These are phyloP conservation scores for Drosophila nr. medialis DNA, from an alignment of 2,888 invertebrate genomes.

Conservation along the genomic window DNA sequence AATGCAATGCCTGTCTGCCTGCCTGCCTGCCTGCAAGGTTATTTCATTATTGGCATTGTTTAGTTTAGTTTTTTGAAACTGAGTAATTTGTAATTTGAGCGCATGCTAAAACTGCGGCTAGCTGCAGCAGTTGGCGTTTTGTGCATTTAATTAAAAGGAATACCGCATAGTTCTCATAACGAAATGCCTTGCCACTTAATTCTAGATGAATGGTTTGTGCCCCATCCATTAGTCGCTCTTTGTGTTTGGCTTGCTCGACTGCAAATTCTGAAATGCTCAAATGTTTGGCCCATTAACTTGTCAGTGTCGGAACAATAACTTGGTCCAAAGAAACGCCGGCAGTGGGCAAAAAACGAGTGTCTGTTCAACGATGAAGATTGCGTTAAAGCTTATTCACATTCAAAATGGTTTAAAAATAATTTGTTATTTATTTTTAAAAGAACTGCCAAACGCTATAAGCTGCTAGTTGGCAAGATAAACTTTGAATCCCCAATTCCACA, in stretches of 20 bases:
- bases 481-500: slow-evolving; percentile 8
- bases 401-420: not conserved
- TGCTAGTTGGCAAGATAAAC: slow-evolving; percentile 1
- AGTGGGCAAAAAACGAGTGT: not conserved
- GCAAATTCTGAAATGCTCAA: slow-evolving; percentile 28
- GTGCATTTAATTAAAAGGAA: slow-evolving; percentile 60
- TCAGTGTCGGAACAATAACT: slow-evolving; percentile 2
- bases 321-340: slow-evolving; percentile 1
- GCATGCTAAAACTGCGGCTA: slow-evolving; percentile 26
- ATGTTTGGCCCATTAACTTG: slow-evolving; percentile 41
- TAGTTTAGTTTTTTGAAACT: slow-evolving; percentile 2
- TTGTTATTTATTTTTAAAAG: not conserved
- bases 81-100: slow-evolving; percentile 31
- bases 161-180: slow-evolving; percentile 49
- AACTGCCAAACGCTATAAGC: not conserved
- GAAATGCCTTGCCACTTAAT: slow-evolving; percentile 33
- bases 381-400: not conserved
- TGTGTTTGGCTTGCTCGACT: slow-evolving; percentile 6
- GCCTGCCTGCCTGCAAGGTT: not conserved
- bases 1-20: not conserved
- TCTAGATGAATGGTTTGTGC: slow-evolving; percentile 38
- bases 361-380: not conserved
- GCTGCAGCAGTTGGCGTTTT: slow-evolving; percentile 1
- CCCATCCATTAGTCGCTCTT: slow-evolving; percentile 2
- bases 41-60: not conserved